A percentile compares a stretch with the other conserved stretches of the same genome.
phyloP scores from a whole-genome alignment of 2,797 vertebrate genomes.

The Chelmon rostratus region DNA sequence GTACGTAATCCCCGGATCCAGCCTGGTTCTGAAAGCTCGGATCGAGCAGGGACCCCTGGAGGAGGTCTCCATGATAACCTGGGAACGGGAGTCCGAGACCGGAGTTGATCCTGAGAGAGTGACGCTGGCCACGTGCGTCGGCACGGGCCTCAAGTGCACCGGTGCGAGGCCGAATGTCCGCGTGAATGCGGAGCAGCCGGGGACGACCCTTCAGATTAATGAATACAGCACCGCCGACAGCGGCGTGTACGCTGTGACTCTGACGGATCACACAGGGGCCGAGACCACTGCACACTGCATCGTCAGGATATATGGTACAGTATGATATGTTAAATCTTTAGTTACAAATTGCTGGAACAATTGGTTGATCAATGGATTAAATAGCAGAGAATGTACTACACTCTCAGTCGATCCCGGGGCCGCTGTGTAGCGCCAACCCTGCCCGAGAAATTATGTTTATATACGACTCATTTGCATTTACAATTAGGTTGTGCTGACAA shows the following conservation, averaged over 20 bases:
- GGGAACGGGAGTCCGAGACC: conserved; percentile 71
- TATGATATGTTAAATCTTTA: conserved; percentile 1
- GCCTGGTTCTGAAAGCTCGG: conserved; percentile 75
- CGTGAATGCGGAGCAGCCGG: conserved; percentile 60
- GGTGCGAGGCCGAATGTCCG: conserved; percentile 33
- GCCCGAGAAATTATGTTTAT: no score
- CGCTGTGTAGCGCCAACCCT: neutral
- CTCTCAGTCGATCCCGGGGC: neutral
- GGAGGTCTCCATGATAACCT: conserved; percentile 71
- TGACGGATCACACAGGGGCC: conserved; percentile 68
- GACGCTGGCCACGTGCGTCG: conserved; percentile 77
- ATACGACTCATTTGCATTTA: no score
- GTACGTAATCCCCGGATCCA: conserved; percentile 66
- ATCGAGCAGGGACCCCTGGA: conserved; percentile 65
- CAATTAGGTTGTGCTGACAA: no score
- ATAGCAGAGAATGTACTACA: neutral
- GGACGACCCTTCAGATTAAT: conserved; percentile 69
- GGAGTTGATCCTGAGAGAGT: conserved; percentile 36
- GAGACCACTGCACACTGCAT: conserved; percentile 62
- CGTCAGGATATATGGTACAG: conserved; percentile 84
- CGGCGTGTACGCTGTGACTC: conserved; percentile 79
- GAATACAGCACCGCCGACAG: conserved; percentile 66
- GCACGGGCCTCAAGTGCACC: conserved; percentile 42
- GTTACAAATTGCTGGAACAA: neutral
- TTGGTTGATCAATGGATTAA: neutral